A percentile compares a stretch with the other conserved stretches of the same genome.
Evolutionary conservation across 2,113 vertebrate species (phyloP).

Genomic region (Cyprinodon tularosa): DNA sequence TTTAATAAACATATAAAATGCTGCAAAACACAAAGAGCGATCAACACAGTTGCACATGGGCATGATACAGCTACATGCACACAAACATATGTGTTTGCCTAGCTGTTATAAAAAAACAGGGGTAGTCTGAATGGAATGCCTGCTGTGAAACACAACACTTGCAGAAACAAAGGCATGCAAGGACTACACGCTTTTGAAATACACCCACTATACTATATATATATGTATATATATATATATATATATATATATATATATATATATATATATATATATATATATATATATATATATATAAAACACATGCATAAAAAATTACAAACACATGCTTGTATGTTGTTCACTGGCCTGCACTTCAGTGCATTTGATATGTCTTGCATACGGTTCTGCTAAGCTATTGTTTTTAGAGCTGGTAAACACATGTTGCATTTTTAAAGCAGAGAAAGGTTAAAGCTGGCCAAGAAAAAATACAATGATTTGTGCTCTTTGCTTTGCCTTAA

Average conservation of each 20-base stretch:
- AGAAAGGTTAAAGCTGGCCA: conserved; percentile 26
- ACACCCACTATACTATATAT: conserved; percentile 54
- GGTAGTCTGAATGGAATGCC: conserved; percentile 63
- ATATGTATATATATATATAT: too few species aligned
- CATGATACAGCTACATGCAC: conserved; percentile 31
- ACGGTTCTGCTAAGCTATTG: conserved; percentile 42
- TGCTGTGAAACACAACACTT: conserved; percentile 60
- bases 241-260: too few species aligned
- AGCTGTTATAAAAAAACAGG: conserved; percentile 71
- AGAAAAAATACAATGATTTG: conserved; percentile 19
- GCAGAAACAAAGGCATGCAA: conserved; percentile 57
- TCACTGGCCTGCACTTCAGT: conserved; percentile 45
- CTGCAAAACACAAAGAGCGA: conserved; percentile 2
- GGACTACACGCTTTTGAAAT: conserved; percentile 17
- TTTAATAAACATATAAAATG: conserved; percentile 42
- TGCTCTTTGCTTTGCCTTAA: conserved; percentile 13
- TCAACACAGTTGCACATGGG: conserved; percentile 11
- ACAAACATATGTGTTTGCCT: conserved; percentile 64
- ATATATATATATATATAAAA: conserved; percentile 65
- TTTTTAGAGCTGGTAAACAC: conserved; percentile 58
- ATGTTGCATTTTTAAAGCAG: conserved; percentile 34
- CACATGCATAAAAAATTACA: conserved; percentile 68
- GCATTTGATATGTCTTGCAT: conserved; percentile 43
- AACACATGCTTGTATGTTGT: conserved; percentile 70
- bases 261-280: conserved; percentile 58